phyloP scores from a whole-genome alignment of 2,888 invertebrate species.

The Orchesella flavescens region DNA sequence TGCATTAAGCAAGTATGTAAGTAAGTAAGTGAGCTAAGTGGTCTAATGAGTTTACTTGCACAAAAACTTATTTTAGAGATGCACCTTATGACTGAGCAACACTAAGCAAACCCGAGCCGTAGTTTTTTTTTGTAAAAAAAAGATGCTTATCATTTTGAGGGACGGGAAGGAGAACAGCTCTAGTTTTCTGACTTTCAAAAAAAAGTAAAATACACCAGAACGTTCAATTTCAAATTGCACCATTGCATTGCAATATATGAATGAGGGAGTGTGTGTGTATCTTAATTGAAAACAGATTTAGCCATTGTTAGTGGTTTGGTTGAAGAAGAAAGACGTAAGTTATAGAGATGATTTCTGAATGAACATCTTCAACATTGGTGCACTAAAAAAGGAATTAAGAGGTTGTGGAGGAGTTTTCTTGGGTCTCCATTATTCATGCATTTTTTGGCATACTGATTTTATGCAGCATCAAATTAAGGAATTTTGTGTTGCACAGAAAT shows the following conservation, averaged over 20 bases:
- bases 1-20: constrained; percentile 35
- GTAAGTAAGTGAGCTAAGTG: constrained; percentile 59
- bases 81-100: constrained; percentile 5
- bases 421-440: no score
- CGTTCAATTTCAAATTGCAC: not conserved
- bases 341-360: not conserved
- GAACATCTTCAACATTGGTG: not conserved
- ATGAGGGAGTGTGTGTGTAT: not conserved
- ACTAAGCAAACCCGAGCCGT: constrained; percentile 9
- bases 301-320: not conserved
- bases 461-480: no score
- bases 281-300: constrained; percentile 8
- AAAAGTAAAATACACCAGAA: constrained; percentile 1
- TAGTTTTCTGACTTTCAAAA: constrained; percentile 33
- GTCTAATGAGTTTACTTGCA: constrained; percentile 52
- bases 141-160: constrained; percentile 24
- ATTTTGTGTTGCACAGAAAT: no score
- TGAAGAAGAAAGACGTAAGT: not conserved
- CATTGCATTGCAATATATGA: not conserved
- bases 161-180: constrained; percentile 30
- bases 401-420: no score
- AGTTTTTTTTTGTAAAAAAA: not conserved
- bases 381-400: not conserved
- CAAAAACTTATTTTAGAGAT: constrained; percentile 5
- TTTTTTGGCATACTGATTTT: no score